Evolutionary conservation across 2,888 invertebrate species (phyloP).

Genomic region (Miltochrista miniata): DNA sequence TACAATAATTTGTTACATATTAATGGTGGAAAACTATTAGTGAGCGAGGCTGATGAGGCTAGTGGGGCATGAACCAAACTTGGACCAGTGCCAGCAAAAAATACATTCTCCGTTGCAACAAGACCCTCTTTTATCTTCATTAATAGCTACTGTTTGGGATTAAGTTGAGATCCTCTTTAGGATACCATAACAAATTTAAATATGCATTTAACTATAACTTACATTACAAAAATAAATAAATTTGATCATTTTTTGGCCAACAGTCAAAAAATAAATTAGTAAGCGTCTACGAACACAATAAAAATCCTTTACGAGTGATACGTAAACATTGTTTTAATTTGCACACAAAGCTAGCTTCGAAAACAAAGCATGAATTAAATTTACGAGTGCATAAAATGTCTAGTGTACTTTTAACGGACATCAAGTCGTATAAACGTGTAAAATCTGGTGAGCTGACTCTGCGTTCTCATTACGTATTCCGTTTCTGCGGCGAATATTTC

Average conservation of each 20-base stretch:
- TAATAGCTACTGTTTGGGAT: slow-evolving; percentile 39
- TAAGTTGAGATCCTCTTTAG: slow-evolving; percentile 30
- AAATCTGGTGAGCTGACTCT: slow-evolving; percentile 64
- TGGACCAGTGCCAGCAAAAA: slow-evolving; percentile 49
- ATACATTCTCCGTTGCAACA: slow-evolving; percentile 44
- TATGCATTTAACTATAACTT: not conserved
- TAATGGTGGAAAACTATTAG: slow-evolving; percentile 51
- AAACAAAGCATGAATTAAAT: slow-evolving; percentile 61
- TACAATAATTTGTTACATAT: slow-evolving; percentile 30
- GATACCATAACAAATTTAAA: slow-evolving; percentile 7
- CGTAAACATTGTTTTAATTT: slow-evolving; percentile 34
- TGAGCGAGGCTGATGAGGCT: slow-evolving; percentile 31
- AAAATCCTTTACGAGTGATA: slow-evolving; percentile 32
- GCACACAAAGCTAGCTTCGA: slow-evolving; percentile 40
- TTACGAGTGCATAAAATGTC: slow-evolving; percentile 66
- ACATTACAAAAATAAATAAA: slow-evolving; percentile 18
- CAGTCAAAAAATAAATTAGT: slow-evolving; percentile 27
- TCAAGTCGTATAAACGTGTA: slow-evolving; percentile 62
- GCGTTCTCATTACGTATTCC: slow-evolving; percentile 73
- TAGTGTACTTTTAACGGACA: slow-evolving; percentile 63
- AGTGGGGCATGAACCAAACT: slow-evolving; percentile 35
- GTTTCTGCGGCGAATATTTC: slow-evolving; percentile 75
- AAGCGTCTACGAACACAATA: slow-evolving; percentile 17
- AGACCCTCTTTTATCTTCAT: slow-evolving; percentile 58
- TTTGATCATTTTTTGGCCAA: slow-evolving; percentile 7